phyloP scores from a whole-genome alignment of 2,888 invertebrate species.

The Rotaria macrura region DNA sequence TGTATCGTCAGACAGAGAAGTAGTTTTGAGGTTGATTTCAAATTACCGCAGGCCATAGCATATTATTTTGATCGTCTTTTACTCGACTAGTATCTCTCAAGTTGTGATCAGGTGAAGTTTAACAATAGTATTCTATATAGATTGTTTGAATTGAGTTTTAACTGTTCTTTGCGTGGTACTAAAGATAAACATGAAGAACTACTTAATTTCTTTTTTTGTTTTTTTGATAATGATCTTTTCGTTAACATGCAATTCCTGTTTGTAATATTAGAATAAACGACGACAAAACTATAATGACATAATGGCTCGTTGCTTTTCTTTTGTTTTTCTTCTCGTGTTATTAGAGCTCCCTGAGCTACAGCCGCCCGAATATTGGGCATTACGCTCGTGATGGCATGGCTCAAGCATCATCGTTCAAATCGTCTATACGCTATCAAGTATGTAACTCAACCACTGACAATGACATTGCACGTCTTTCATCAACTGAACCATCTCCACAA shows the following conservation, averaged over 20 bases:
- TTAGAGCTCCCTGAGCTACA: not conserved
- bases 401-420: slow-evolving; percentile 3
- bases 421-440: not conserved
- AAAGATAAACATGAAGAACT: not conserved
- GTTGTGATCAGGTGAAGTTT: not conserved
- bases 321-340: not conserved
- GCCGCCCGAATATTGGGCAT: not conserved
- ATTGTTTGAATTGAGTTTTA: not conserved
- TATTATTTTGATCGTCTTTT: not conserved
- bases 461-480: not conserved
- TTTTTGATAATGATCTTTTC: not conserved
- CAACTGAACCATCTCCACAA: not conserved
- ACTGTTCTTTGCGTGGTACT: not conserved
- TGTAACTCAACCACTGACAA: not conserved
- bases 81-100: not conserved
- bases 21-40: not conserved
- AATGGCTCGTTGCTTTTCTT: not conserved
- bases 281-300: not conserved
- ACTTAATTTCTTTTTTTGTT: not conserved
- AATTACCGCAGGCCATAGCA: not conserved
- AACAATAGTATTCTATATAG: not conserved
- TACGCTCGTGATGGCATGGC: slow-evolving; percentile 11
- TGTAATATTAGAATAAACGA: not conserved
- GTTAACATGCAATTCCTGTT: not conserved
- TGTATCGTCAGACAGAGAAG: not conserved